These are phyloP conservation scores for Lobophora halterata DNA, from an alignment of 2,888 invertebrate genomes.

Conservation along the genomic window DNA sequence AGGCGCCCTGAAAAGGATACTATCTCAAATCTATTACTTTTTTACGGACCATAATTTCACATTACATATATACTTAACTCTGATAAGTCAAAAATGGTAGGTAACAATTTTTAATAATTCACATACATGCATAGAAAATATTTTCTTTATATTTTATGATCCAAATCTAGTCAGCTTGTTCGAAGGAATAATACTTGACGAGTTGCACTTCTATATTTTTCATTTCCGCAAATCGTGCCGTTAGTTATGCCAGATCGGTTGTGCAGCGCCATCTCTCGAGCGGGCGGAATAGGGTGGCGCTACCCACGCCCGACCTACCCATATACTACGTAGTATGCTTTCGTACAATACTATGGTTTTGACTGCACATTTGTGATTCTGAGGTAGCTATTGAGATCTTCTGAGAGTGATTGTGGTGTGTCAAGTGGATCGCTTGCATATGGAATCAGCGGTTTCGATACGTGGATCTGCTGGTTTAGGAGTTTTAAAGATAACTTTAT, in stretches of 20 bases:
- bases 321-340: slow-evolving; percentile 51
- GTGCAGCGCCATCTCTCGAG: slow-evolving; percentile 65
- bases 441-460: slow-evolving; percentile 8
- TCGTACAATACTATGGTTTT: slow-evolving; percentile 36
- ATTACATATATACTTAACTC: too few species aligned
- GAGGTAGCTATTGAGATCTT: slow-evolving; percentile 23
- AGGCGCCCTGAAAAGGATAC: slow-evolving; percentile 17
- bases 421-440: slow-evolving; percentile 15
- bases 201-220: slow-evolving; percentile 33
- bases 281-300: slow-evolving; percentile 33
- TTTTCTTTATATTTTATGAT: too few species aligned
- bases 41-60: too few species aligned
- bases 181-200: too few species aligned
- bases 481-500: slow-evolving; percentile 3
- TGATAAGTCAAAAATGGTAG: too few species aligned
- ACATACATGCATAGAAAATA: too few species aligned
- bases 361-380: slow-evolving; percentile 29
- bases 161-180: too few species aligned
- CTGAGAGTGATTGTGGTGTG: slow-evolving; percentile 20
- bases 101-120: too few species aligned
- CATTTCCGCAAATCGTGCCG: slow-evolving; percentile 44
- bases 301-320: slow-evolving; percentile 17
- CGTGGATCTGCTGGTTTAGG: not conserved
- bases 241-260: slow-evolving; percentile 66
- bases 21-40: slow-evolving; percentile 37